Percentiles rank a stretch among this genome's conserved stretches.
These are phyloP conservation scores for Pristiophorus japonicus DNA, from an alignment of 2,113 vertebrate species.

Conservation along the genomic window DNA sequence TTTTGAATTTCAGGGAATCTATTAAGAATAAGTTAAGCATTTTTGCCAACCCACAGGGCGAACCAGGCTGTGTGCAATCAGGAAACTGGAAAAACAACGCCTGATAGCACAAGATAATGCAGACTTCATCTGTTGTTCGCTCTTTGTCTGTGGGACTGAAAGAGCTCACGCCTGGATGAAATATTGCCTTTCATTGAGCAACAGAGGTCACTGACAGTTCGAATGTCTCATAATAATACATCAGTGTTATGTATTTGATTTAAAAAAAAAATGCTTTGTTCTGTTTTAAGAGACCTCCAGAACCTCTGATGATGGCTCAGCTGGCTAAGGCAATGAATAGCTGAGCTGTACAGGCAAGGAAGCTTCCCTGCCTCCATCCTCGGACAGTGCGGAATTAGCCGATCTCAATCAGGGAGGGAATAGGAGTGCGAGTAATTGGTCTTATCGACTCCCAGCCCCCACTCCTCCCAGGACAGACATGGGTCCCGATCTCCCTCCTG, in stretches of 20 bases:
- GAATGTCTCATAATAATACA: neutral
- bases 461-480: neutral
- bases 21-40: neutral
- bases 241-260: neutral
- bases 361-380: neutral
- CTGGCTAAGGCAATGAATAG: neutral
- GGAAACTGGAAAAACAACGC: neutral
- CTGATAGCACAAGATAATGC: neutral
- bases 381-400: neutral
- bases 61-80: neutral
- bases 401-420: neutral
- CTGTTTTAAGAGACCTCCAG: neutral
- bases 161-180: neutral
- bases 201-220: neutral
- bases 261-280: neutral
- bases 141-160: no score
- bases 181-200: slow-evolving; percentile 9
- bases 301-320: neutral
- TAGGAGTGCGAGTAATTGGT: neutral
- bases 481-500: neutral
- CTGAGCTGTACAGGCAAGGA: neutral
- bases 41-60: neutral
- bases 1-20: neutral
- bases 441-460: neutral
- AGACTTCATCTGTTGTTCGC: neutral